Evolutionary conservation across 2,797 vertebrate species (phyloP).

Genomic region (Mus spretus): DNA sequence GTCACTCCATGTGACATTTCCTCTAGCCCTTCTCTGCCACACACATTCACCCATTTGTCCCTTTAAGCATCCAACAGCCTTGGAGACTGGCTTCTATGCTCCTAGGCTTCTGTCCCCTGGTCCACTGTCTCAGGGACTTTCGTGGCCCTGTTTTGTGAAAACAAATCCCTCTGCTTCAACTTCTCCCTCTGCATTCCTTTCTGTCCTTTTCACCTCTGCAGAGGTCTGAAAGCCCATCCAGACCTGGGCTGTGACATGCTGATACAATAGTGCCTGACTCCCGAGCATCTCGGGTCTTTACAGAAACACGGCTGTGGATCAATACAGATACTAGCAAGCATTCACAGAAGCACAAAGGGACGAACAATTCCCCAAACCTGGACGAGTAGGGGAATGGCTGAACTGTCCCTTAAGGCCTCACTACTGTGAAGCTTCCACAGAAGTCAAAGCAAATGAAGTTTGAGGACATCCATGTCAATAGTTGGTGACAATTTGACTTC

Average conservation of each 20-base stretch:
- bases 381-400: background rate
- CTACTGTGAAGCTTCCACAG: background rate
- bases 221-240: background rate
- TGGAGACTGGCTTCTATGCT: background rate
- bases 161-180: background rate
- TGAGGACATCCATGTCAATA: slow-evolving; percentile 48
- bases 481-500: slow-evolving; percentile 65
- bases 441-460: slow-evolving; percentile 28
- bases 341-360: background rate
- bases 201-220: background rate
- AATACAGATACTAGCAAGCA: background rate
- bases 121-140: background rate
- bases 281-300: background rate
- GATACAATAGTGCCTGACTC: background rate
- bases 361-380: background rate
- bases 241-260: background rate
- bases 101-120: background rate
- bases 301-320: background rate
- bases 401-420: background rate
- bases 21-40: background rate
- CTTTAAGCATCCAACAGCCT: background rate
- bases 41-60: no score
- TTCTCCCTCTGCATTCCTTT: background rate
- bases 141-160: background rate
- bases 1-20: background rate